Conservation (phyloP, 2,888 invertebrate genomes). For the Keiferia lycopersicella region DNA sequence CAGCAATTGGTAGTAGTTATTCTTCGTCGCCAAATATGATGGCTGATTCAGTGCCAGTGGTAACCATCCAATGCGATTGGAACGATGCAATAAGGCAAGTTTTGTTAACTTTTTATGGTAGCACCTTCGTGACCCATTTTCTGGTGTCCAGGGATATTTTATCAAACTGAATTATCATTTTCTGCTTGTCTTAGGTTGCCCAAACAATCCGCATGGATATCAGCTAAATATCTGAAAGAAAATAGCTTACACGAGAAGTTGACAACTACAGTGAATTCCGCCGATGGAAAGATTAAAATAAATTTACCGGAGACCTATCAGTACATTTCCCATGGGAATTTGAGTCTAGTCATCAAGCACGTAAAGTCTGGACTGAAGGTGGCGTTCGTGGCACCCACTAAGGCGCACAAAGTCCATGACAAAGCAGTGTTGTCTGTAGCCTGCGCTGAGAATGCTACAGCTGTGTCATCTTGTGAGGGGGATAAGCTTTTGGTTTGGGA, state of each 20-base stretch:
- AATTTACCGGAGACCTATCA: slow-evolving; percentile 64
- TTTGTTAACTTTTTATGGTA: not conserved
- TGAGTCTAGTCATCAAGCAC: slow-evolving; percentile 72
- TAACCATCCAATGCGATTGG: slow-evolving; percentile 80
- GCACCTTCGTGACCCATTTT: not conserved
- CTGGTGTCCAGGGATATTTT: not conserved
- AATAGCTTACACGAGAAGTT: slow-evolving; percentile 67
- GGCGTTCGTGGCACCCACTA: slow-evolving; percentile 77
- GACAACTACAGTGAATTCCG: slow-evolving; percentile 50
- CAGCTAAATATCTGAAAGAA: slow-evolving; percentile 68
- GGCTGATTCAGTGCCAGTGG: slow-evolving; percentile 57
- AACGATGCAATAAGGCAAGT: slow-evolving; percentile 73
- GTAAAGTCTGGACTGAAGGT: slow-evolving; percentile 64
- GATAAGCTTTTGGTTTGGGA: slow-evolving; percentile 84
- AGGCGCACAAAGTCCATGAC: slow-evolving; percentile 68
- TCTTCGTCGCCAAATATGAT: slow-evolving; percentile 36
- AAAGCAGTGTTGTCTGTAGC: slow-evolving; percentile 81
- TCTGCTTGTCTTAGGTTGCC: slow-evolving; percentile 56
- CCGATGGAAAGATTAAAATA: slow-evolving; percentile 69
- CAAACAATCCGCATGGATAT: slow-evolving; percentile 74
- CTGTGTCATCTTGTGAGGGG: slow-evolving; percentile 82
- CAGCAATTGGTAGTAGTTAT: not conserved
- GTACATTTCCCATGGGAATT: slow-evolving; percentile 62
- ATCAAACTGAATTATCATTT: not conserved
- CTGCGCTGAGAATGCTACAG: slow-evolving; percentile 82